Evolutionary conservation across 2,113 vertebrate genomes (phyloP).

Genomic region (Percina caprodes): DNA sequence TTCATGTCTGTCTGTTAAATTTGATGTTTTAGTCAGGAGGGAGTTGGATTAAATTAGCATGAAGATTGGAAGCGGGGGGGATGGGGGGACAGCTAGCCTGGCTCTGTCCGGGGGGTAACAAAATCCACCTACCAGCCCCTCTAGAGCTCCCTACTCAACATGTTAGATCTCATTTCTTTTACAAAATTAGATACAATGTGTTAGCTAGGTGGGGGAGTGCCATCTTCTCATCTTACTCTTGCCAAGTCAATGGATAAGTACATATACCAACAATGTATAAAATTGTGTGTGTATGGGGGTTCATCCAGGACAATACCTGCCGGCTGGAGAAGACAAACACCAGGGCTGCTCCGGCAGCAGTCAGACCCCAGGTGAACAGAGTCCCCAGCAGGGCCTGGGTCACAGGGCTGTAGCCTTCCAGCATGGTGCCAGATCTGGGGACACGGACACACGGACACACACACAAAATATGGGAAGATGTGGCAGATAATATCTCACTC

Average conservation of each 20-base stretch:
- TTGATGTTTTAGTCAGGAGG: no score
- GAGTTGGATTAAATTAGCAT: no score
- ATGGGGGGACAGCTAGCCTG: no score
- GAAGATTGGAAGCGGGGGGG: neutral
- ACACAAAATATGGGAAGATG: neutral
- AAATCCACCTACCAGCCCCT: neutral
- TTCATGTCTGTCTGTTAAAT: no score
- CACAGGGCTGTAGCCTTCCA: conserved; percentile 87
- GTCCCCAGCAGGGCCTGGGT: conserved; percentile 92
- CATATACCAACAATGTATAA: neutral
- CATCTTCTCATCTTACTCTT: neutral
- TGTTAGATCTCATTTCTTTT: neutral
- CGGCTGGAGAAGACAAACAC: conserved; percentile 93
- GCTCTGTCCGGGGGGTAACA: neutral
- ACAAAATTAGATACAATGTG: neutral
- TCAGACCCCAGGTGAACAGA: conserved; percentile 94
- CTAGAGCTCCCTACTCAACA: neutral
- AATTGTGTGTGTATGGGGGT: neutral
- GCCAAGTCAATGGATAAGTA: neutral
- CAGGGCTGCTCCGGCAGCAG: conserved; percentile 90
- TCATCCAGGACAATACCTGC: conserved; percentile 83
- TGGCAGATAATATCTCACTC: neutral
- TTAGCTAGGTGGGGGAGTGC: neutral
- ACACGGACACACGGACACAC: conserved; percentile 27
- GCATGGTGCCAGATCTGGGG: conserved; percentile 86